Percentiles rank a stretch among this genome's conserved stretches.
Conservation (phyloP, 2,113 vertebrate genomes). For the Empidonax traillii region DNA sequence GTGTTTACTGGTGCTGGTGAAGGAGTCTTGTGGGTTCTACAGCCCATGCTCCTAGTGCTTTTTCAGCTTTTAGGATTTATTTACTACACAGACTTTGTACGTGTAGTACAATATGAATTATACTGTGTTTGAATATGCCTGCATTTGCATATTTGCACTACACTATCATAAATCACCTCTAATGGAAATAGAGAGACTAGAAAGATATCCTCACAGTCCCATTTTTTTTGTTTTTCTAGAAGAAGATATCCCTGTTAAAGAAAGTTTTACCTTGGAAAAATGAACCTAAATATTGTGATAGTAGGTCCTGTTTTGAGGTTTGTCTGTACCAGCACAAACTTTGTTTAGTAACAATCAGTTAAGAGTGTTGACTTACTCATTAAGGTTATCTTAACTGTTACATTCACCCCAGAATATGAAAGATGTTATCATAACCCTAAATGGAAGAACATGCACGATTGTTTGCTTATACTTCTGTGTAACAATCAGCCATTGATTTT, state of each 20-base stretch:
- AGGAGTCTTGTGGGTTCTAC: neutral
- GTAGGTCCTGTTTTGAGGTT: neutral
- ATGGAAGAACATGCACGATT: neutral
- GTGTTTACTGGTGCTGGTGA: neutral
- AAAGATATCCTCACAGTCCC: neutral
- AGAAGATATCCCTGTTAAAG: neutral
- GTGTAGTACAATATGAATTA: neutral
- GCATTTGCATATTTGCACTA: neutral
- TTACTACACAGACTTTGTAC: neutral
- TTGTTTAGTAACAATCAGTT: neutral
- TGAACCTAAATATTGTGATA: neutral
- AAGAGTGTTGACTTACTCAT: neutral
- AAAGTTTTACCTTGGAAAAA: neutral
- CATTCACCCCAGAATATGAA: conserved; percentile 1
- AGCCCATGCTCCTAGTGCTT: neutral
- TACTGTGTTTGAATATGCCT: neutral
- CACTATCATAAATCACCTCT: neutral
- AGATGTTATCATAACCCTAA: neutral
- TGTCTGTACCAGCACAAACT: neutral
- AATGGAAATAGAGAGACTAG: neutral
- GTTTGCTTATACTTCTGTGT: neutral
- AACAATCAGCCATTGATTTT: neutral
- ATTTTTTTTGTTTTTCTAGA: neutral
- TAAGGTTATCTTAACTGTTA: neutral
- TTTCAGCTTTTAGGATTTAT: neutral